Conservation (phyloP, 2,113 vertebrate genomes). For the Eclectus roratus region DNA sequence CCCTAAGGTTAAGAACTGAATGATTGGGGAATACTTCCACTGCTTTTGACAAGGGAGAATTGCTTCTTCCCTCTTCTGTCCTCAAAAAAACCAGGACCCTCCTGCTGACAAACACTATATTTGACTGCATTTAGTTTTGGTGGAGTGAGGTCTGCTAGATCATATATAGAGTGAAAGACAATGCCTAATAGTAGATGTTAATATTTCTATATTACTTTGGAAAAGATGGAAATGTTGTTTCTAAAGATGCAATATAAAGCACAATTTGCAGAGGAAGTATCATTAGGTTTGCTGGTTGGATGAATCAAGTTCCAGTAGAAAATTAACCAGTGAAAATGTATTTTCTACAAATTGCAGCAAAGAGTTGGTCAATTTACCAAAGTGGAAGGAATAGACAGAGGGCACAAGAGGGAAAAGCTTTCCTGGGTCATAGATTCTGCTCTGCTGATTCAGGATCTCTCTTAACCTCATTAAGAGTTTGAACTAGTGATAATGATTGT, state of each 20-base stretch:
- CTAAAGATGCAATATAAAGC: neutral
- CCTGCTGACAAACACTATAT: neutral
- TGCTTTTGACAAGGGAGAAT: neutral
- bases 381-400: neutral
- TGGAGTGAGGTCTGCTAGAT: neutral
- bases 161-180: neutral
- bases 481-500: conserved; percentile 48
- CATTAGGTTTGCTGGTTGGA: conserved; percentile 20
- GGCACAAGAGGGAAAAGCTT: conserved; percentile 33
- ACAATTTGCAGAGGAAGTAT: neutral
- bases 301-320: conserved; percentile 58
- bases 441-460: conserved; percentile 74
- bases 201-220: neutral
- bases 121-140: neutral
- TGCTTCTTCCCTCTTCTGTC: neutral
- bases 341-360: conserved; percentile 59
- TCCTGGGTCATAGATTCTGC: conserved; percentile 45
- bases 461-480: conserved; percentile 66
- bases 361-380: conserved; percentile 49
- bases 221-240: neutral
- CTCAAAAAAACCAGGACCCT: neutral
- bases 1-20: neutral
- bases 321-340: conserved; percentile 59
- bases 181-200: neutral
- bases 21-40: neutral